A percentile compares a stretch with the other conserved stretches of the same genome.
phyloP scores from a whole-genome alignment of 2,113 vertebrate species.

The Entomyzon cyanotis region DNA sequence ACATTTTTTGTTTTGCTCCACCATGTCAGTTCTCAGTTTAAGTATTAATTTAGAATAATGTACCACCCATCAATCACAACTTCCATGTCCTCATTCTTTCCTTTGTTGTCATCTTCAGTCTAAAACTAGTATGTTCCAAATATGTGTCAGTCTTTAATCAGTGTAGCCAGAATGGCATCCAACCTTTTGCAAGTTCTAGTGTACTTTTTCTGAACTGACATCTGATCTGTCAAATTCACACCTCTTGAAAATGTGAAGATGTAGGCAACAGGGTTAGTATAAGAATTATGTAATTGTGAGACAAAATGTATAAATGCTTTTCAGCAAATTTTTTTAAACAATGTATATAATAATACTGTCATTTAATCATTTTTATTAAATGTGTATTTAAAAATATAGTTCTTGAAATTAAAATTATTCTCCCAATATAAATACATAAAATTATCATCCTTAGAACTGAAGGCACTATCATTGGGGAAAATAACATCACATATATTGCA shows the following conservation, averaged over 20 bases:
- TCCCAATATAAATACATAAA: neutral
- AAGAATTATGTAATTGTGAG: slow-evolving; percentile 34
- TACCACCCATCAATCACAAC: slow-evolving; percentile 2
- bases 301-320: slow-evolving; percentile 29
- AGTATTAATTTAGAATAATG: slow-evolving; percentile 5
- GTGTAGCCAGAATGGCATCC: slow-evolving; percentile 52
- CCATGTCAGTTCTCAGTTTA: neutral
- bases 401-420: neutral
- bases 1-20: neutral
- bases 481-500: neutral
- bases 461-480: neutral
- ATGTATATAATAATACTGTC: neutral
- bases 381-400: neutral
- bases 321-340: neutral
- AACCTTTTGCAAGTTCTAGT: slow-evolving; percentile 56
- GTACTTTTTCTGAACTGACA: slow-evolving; percentile 45
- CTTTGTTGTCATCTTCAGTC: slow-evolving; percentile 41
- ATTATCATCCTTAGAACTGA: neutral
- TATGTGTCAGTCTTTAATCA: slow-evolving; percentile 58
- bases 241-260: slow-evolving; percentile 52
- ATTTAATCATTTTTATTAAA: neutral
- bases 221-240: slow-evolving; percentile 65
- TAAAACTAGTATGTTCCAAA: slow-evolving; percentile 48
- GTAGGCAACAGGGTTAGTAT: slow-evolving; percentile 48
- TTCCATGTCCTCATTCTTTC: slow-evolving; percentile 2